Conservation (phyloP, 2,113 vertebrate species). For the Illadopsis cleaveri region DNA sequence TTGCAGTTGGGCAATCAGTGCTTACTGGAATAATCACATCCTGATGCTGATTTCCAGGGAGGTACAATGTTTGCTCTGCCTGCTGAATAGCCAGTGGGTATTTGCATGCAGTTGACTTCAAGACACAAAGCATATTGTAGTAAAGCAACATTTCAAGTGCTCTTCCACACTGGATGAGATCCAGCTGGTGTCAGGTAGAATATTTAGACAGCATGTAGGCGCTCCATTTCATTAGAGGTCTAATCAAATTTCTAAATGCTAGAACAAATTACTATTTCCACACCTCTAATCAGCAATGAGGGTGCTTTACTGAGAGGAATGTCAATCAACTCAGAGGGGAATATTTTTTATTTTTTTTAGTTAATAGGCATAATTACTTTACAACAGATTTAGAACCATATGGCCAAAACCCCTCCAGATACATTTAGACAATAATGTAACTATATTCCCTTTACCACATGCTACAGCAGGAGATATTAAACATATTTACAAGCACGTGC, state of each 20-base stretch:
- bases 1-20: neutral
- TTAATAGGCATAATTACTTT: constrained; percentile 61
- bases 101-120: neutral
- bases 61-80: neutral
- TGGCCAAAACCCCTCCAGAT: constrained; percentile 53
- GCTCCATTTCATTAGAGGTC: constrained; percentile 48
- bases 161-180: constrained; percentile 23
- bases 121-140: constrained; percentile 7
- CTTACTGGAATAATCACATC: neutral
- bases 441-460: constrained; percentile 32
- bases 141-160: constrained; percentile 7
- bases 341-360: constrained; percentile 48
- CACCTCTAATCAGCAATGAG: constrained; percentile 55
- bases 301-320: constrained; percentile 21
- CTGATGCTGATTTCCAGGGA: neutral
- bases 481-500: constrained; percentile 37
- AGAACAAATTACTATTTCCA: constrained; percentile 65
- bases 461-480: constrained; percentile 34
- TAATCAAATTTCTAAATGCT: constrained; percentile 55
- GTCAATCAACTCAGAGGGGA: constrained; percentile 47
- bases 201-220: constrained; percentile 61
- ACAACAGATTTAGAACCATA: constrained; percentile 60
- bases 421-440: constrained; percentile 45
- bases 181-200: constrained; percentile 56
- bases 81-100: neutral